A percentile compares a stretch with the other conserved stretches of the same genome.
Evolutionary conservation across 2,888 invertebrate genomes (phyloP).

Genomic region (Cataglyphis rosenhaueri): DNA sequence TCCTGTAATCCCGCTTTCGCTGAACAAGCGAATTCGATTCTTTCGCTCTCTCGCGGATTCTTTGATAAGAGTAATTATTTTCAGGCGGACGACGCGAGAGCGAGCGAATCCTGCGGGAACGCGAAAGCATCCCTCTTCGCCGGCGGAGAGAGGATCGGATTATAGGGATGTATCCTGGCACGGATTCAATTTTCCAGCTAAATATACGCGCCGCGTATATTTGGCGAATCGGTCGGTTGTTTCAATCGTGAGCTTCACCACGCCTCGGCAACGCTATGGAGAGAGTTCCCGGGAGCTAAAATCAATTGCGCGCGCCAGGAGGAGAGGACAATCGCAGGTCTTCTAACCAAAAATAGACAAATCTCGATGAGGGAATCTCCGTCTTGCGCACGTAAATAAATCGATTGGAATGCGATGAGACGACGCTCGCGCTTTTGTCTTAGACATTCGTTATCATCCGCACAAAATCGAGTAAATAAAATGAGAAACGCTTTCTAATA

Average conservation of each 20-base stretch:
- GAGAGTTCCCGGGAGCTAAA: conserved; percentile 50
- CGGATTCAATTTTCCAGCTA: conserved; percentile 74
- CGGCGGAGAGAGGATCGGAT: conserved; percentile 71
- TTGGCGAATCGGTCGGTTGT: conserved; percentile 68
- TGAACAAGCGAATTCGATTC: conserved; percentile 51
- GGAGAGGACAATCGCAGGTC: conserved; percentile 36
- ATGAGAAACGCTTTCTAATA: too few relatives aligned
- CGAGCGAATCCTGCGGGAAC: conserved; percentile 40
- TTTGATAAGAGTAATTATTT: conserved; percentile 60
- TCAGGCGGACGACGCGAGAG: conserved; percentile 19
- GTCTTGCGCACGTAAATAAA: conserved; percentile 28
- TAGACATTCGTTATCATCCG: background rate
- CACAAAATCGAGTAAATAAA: background rate
- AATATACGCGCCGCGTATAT: conserved; percentile 72
- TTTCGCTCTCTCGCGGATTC: conserved; percentile 12
- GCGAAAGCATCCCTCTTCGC: conserved; percentile 63
- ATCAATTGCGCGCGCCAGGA: conserved; percentile 40
- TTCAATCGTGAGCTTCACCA: conserved; percentile 47
- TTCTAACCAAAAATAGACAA: conserved; percentile 44
- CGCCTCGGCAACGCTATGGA: conserved; percentile 50
- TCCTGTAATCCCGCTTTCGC: conserved; percentile 5
- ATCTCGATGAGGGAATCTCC: conserved; percentile 9
- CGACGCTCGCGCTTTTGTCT: background rate
- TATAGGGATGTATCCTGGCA: conserved; percentile 77
- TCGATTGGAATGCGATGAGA: background rate